Conservation (phyloP, 1,140 invertebrate species). For the Cardiocondyla obscurior region DNA sequence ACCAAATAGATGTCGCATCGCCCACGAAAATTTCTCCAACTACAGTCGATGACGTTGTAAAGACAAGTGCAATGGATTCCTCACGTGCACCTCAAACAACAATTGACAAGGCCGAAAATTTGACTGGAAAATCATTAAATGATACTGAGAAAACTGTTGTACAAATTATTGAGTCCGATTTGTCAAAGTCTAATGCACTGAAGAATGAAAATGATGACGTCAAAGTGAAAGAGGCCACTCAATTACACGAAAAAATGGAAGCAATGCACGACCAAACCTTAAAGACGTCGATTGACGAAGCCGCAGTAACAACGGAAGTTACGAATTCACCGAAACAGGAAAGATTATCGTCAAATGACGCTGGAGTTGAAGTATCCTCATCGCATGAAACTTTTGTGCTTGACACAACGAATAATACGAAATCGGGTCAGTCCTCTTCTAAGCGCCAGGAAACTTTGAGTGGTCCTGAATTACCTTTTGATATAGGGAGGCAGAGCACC, state of each 20-base stretch:
- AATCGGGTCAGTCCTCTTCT: conserved; percentile 31
- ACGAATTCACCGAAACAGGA: background rate
- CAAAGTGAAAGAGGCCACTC: background rate
- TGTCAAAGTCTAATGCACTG: background rate
- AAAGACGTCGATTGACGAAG: conserved; percentile 7
- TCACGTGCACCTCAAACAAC: background rate
- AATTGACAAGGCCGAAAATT: background rate
- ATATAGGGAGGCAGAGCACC: background rate
- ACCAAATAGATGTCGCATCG: background rate
- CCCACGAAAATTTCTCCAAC: background rate
- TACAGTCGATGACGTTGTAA: background rate
- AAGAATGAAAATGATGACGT: background rate
- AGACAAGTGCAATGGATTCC: background rate
- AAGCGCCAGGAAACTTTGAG: conserved; percentile 29
- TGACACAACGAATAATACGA: conserved; percentile 12
- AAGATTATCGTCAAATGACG: conserved; percentile 9
- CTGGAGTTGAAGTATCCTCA: conserved; percentile 17
- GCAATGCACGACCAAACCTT: background rate
- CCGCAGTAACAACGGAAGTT: background rate
- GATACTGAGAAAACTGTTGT: background rate
- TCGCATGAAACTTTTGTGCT: conserved; percentile 1
- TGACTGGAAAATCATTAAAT: background rate
- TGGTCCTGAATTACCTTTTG: conserved; percentile 8
- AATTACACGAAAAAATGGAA: background rate
- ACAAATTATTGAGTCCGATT: background rate